Conservation (phyloP, 2,888 invertebrate genomes). For the Yponomeuta cagnagella region DNA sequence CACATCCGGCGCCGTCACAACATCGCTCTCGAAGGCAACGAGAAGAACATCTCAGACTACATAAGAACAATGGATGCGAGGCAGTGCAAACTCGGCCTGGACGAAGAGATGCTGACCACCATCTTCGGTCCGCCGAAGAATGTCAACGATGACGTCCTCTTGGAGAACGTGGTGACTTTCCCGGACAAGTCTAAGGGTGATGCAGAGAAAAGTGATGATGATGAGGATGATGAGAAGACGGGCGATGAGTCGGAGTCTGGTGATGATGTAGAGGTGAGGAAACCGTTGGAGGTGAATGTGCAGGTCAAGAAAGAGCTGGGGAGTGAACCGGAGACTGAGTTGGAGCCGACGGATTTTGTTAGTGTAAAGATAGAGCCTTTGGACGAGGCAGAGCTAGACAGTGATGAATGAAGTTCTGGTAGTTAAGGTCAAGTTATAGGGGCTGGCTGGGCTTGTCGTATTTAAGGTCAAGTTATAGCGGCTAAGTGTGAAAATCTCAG, state of each 20-base stretch:
- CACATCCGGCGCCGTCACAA: constrained; percentile 66
- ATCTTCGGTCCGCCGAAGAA: constrained; percentile 59
- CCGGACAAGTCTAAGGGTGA: constrained; percentile 16
- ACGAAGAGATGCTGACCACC: constrained; percentile 49
- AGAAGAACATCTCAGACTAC: constrained; percentile 42
- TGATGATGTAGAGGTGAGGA: constrained; percentile 16
- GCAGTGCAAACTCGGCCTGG: constrained; percentile 53
- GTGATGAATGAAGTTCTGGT: constrained; percentile 2
- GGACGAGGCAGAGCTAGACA: constrained; percentile 32
- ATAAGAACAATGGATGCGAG: constrained; percentile 54
- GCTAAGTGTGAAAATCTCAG: no score
- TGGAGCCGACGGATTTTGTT: constrained; percentile 65
- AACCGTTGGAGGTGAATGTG: neutral
- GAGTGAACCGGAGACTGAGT: constrained; percentile 30
- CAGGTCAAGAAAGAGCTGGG: constrained; percentile 22
- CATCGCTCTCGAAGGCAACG: constrained; percentile 33
- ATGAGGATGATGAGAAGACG: constrained; percentile 26
- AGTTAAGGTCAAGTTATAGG: constrained; percentile 10
- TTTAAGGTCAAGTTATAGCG: no score
- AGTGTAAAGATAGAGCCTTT: constrained; percentile 62
- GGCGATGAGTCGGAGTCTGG: constrained; percentile 26
- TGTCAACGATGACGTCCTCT: neutral
- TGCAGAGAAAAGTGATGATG: constrained; percentile 21
- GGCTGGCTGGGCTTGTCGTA: neutral
- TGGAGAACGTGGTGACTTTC: neutral